phyloP scores from a whole-genome alignment of 2,113 vertebrate genomes.

The Malurus elegans region DNA sequence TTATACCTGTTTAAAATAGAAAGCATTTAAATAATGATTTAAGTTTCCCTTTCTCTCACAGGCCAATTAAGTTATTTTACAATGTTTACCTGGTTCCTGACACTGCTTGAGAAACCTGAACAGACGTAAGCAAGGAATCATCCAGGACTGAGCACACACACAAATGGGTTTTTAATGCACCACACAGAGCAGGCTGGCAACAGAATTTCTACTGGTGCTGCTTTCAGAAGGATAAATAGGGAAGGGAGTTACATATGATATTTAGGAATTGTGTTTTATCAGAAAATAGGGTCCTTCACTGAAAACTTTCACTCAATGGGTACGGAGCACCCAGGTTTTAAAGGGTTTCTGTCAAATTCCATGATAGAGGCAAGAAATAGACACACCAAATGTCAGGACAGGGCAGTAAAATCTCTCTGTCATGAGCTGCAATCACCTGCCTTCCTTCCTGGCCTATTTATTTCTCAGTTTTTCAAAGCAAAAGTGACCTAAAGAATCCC shows the following conservation, averaged over 20 bases:
- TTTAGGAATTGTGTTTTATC: not conserved
- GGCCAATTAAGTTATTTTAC: not conserved
- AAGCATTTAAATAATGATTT: not conserved
- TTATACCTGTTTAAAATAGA: not conserved
- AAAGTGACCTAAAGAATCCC: rapidly evolving
- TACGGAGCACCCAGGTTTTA: not conserved
- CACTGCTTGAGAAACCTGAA: not conserved
- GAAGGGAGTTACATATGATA: not conserved
- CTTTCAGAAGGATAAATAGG: not conserved
- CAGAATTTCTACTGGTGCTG: not conserved
- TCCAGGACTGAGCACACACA: not conserved
- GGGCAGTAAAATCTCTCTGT: not conserved
- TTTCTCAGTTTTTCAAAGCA: too few relatives aligned
- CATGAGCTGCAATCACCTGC: not conserved
- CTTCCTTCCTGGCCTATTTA: not conserved
- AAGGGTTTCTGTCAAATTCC: not conserved
- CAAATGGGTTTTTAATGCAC: not conserved
- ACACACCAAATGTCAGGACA: too few relatives aligned
- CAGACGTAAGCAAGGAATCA: not conserved
- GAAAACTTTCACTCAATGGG: not conserved
- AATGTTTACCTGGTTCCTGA: not conserved
- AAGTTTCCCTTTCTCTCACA: not conserved
- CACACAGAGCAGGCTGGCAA: not conserved
- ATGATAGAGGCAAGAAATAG: rapidly evolving
- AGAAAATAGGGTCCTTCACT: not conserved